Conservation (phyloP, 2,113 vertebrate genomes). For the Podocnemis expansa region DNA sequence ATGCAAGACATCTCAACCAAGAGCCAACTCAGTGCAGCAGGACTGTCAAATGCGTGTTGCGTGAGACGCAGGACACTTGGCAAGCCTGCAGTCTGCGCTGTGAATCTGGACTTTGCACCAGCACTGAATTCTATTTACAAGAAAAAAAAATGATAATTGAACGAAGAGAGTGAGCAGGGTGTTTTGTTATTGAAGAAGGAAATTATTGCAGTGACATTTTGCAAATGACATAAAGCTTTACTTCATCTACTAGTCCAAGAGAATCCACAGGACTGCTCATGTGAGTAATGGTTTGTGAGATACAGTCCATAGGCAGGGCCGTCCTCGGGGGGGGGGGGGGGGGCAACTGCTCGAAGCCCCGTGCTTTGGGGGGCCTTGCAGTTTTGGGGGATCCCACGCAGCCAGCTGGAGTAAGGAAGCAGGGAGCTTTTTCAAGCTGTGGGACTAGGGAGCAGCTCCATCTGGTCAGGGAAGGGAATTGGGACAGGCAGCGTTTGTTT, state of each 20-base stretch:
- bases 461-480: too few relatives aligned
- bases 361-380: too few relatives aligned
- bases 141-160: background rate
- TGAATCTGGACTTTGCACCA: accelerated
- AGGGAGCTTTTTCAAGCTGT: too few relatives aligned
- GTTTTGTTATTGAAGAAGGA: background rate
- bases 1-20: background rate
- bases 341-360: too few relatives aligned
- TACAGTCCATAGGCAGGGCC: background rate
- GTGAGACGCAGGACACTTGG: background rate
- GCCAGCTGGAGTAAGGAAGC: too few relatives aligned
- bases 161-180: accelerated
- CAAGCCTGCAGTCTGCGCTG: accelerated
- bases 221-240: background rate
- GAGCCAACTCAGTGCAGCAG: background rate
- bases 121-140: background rate
- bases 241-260: background rate
- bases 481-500: too few relatives aligned
- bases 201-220: background rate
- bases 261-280: background rate
- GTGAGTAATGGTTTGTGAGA: background rate
- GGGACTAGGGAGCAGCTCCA: too few relatives aligned
- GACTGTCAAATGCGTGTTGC: background rate
- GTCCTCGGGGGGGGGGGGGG: too few relatives aligned
- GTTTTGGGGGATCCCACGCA: too few relatives aligned